These are phyloP conservation scores for Tanypteryx hageni DNA, from an alignment of 2,888 invertebrate species.

Conservation along the genomic window DNA sequence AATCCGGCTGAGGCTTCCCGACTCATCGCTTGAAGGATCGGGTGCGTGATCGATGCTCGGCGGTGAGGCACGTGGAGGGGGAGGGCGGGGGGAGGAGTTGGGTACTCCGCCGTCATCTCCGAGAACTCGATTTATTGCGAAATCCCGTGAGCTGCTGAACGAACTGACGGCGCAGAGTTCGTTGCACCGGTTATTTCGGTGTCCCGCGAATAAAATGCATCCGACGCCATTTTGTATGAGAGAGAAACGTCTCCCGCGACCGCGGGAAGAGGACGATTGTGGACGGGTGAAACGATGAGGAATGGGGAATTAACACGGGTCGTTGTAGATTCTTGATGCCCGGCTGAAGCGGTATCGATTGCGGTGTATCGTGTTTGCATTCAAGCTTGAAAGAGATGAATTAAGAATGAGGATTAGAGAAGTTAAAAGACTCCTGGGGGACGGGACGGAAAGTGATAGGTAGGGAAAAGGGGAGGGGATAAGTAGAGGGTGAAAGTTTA, in stretches of 20 bases:
- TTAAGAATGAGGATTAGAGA: too few species aligned
- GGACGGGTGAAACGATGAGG: background rate
- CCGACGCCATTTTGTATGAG: background rate
- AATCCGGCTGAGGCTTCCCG: background rate
- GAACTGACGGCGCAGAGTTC: background rate
- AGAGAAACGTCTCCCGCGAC: background rate
- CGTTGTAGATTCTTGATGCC: background rate
- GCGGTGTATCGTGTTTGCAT: too few species aligned
- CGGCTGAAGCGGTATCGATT: too few species aligned
- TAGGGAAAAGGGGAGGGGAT: too few species aligned
- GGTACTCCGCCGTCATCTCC: background rate
- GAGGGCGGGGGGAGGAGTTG: background rate
- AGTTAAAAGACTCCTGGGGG: too few species aligned
- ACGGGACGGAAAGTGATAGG: too few species aligned
- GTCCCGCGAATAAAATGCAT: background rate
- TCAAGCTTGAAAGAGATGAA: too few species aligned
- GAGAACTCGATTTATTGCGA: background rate
- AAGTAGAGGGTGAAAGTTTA: too few species aligned
- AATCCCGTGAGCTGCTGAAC: background rate
- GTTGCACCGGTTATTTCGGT: background rate
- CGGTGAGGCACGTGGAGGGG: too few species aligned
- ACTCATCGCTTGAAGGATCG: background rate
- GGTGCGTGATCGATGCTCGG: conserved; percentile 3
- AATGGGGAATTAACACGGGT: background rate
- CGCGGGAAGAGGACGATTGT: background rate